Percentiles rank a stretch among this genome's conserved stretches.
phyloP scores from a whole-genome alignment of 2,888 invertebrate genomes.

The Epirrita christyi region DNA sequence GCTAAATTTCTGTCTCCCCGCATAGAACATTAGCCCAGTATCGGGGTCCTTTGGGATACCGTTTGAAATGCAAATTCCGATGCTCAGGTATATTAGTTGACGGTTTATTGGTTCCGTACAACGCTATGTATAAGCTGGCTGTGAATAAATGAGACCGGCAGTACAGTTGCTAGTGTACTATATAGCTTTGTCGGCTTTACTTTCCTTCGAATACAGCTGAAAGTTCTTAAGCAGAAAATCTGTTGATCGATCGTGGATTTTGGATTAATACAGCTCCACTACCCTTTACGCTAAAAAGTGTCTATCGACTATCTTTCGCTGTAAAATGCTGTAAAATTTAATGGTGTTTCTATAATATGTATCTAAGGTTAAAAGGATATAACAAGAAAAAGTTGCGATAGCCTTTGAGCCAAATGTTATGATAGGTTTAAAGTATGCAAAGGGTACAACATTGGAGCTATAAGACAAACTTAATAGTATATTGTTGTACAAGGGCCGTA shows the following conservation, averaged over 20 bases:
- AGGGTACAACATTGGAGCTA: neutral
- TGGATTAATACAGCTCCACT: constrained; percentile 30
- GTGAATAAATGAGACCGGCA: constrained; percentile 35
- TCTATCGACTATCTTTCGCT: constrained; percentile 21
- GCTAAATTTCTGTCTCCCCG: constrained; percentile 62
- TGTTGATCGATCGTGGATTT: constrained; percentile 25
- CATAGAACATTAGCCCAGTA: constrained; percentile 53
- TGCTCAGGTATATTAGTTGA: constrained; percentile 70
- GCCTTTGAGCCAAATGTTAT: constrained; percentile 14
- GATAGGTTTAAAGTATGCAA: neutral
- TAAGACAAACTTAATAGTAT: no score
- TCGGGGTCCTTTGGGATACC: constrained; percentile 51
- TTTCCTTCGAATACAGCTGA: constrained; percentile 13
- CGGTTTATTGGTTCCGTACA: constrained; percentile 69
- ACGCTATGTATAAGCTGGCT: constrained; percentile 38
- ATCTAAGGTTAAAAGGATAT: constrained; percentile 13
- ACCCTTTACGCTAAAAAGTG: constrained; percentile 27
- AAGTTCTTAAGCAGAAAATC: constrained; percentile 11
- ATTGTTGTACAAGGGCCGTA: no score
- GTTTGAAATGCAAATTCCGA: constrained; percentile 77
- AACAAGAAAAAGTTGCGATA: constrained; percentile 8
- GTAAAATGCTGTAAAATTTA: constrained; percentile 31
- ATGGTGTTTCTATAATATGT: constrained; percentile 19
- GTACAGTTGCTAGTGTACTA: constrained; percentile 7
- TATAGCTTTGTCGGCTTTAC: constrained; percentile 10